Evolutionary conservation across 2,113 vertebrate genomes (phyloP).

Genomic region (Anarhynchus alexandrinus): DNA sequence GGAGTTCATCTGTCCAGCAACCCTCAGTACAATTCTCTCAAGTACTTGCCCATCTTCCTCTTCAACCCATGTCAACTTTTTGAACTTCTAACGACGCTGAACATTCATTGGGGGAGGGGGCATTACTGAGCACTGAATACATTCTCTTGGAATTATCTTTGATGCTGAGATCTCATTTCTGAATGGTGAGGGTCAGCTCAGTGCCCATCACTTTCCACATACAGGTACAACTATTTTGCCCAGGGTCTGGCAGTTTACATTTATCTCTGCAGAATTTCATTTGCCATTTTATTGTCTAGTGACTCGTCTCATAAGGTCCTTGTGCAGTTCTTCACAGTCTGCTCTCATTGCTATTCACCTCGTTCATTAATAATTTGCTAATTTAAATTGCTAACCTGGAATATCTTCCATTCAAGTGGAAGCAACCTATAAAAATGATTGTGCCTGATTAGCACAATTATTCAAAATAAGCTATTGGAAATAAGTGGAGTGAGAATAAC

Average conservation of each 20-base stretch:
- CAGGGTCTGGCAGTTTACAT: neutral
- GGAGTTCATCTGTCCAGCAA: neutral
- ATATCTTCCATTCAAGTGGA: neutral
- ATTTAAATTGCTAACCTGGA: neutral
- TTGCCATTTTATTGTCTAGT: neutral
- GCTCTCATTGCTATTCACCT: neutral
- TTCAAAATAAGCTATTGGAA: neutral
- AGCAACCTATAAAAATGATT: neutral
- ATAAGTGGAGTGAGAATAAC: neutral
- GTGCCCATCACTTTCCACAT: neutral
- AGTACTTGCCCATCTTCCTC: neutral
- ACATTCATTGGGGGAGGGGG: neutral
- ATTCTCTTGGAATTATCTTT: neutral
- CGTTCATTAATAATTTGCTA: neutral
- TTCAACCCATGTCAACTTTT: neutral
- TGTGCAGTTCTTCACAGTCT: neutral
- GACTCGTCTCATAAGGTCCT: neutral
- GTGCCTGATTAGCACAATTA: neutral
- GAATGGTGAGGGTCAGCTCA: neutral
- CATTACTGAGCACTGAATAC: neutral
- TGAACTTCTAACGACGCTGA: neutral
- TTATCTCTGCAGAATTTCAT: neutral
- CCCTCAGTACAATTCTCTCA: neutral
- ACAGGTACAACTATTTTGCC: neutral
- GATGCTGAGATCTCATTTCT: neutral